Evolutionary conservation across 2,113 vertebrate genomes (phyloP).

Genomic region (Lichenostomus cassidix): DNA sequence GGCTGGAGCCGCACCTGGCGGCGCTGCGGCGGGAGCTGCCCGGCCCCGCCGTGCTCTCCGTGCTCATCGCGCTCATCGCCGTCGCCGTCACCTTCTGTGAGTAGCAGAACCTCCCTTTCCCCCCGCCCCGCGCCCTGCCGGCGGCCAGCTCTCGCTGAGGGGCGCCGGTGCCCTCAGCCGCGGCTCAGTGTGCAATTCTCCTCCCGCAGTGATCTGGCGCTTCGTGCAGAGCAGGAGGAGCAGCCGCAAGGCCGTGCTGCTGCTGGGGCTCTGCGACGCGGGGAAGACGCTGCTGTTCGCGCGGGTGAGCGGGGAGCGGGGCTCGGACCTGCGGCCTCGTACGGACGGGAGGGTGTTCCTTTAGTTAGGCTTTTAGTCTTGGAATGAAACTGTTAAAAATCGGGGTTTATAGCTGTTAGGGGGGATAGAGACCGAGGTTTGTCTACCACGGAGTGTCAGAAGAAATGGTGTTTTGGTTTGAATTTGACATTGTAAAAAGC

Average conservation of each 20-base stretch:
- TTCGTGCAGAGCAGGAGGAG: conserved; percentile 66
- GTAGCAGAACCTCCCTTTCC: background rate
- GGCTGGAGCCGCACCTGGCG: conserved; percentile 54
- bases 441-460: rapidly evolving
- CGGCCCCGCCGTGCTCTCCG: conserved; percentile 59
- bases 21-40: conserved; percentile 58
- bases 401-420: background rate
- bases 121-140: background rate
- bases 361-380: background rate
- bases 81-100: conserved; percentile 71
- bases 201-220: conserved; percentile 71
- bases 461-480: background rate
- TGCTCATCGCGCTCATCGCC: conserved; percentile 51
- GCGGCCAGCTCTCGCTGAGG: background rate
- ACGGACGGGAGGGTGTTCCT: background rate
- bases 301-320: conserved; percentile 48
- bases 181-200: background rate
- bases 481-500: background rate
- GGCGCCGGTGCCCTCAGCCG: background rate
- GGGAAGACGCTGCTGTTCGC: conserved; percentile 78
- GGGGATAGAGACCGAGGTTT: background rate
- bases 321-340: background rate
- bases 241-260: conserved; percentile 71
- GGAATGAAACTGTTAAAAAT: no score
- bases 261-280: conserved; percentile 76